Evolutionary conservation across 1,140 invertebrate genomes (phyloP), one percentile per base, ranked within the genome.

Genomic region (Lordiphosa stackelbergi): DNA sequence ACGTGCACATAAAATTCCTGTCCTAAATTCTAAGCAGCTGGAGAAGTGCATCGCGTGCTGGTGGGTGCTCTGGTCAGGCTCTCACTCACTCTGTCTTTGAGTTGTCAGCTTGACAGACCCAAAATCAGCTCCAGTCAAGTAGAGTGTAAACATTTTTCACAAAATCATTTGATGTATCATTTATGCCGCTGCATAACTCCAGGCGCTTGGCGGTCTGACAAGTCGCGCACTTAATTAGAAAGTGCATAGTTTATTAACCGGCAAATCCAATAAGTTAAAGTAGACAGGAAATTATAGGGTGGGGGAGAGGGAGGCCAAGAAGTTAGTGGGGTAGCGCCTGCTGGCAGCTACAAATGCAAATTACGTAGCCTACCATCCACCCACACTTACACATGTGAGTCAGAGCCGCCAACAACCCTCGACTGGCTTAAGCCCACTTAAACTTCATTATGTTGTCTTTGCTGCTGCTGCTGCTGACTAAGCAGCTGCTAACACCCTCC

Each of bases 201-300:
- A 43, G 53, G 43, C 41, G 40, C 41, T 56, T 53, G 28, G 28
- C 28, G 5, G 54, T 24, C 24, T 11, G 19, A 46, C 12, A 13
- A 38, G 37, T 51, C 58, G 53, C 54, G 53, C 22, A 54, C 61
- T 72, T 77, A 77, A 83, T 83, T 73, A 69, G 58, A 55, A 69
- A 83, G 60, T 74, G 58, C 61, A 83, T 73, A 73, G 61, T 70
- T 73, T 69, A 68, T 77, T 61, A 73, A 69, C 78, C 78, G 53
- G 69, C 54, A 77, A 81, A 81, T 83, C 72, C 77, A 83, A 81
- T 81, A 83, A 81, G 77, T 60, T 59, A 24, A 52, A 58, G 35
- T 37, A 42, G 31, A 6, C 12, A 38, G 61, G 19, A 68, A 45
- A 60, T 51, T 58, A 43, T 31, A 47, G 1, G 28, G 37, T 13